Percentiles rank a stretch among this genome's conserved stretches.
Conservation (phyloP, 2,888 invertebrate species). For the Drosophila basisetae region DNA sequence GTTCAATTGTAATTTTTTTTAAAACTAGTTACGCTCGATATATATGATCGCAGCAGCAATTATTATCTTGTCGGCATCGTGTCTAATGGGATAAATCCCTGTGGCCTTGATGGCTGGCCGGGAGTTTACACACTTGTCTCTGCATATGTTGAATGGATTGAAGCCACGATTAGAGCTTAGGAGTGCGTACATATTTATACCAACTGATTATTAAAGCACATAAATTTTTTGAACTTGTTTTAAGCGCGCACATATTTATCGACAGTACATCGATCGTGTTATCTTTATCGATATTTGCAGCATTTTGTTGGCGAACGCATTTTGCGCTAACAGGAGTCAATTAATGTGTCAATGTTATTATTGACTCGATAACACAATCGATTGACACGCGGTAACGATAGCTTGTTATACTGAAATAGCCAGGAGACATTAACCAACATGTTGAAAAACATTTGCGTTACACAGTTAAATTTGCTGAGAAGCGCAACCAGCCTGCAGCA, state of each 20-base stretch:
- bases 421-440: constrained; percentile 58
- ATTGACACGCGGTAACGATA: background rate
- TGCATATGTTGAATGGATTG: constrained; percentile 87
- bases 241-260: constrained; percentile 10
- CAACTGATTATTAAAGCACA: constrained; percentile 7
- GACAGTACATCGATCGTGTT: background rate
- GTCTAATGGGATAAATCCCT: constrained; percentile 88
- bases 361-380: constrained; percentile 4
- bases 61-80: constrained; percentile 88
- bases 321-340: constrained; percentile 5
- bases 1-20: background rate
- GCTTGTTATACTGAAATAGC: background rate
- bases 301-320: background rate
- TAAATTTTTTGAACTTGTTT: background rate
- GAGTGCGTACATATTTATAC: background rate
- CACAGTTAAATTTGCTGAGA: constrained; percentile 76
- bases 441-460: constrained; percentile 72
- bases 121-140: constrained; percentile 88
- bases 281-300: constrained; percentile 5
- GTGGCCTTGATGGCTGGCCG: constrained; percentile 87
- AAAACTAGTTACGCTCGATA: constrained; percentile 84
- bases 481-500: constrained; percentile 71
- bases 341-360: background rate
- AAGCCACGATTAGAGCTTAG: constrained; percentile 76
- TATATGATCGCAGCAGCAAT: constrained; percentile 82